phyloP scores from a whole-genome alignment of 1,140 invertebrate species.

The Bilobella aurantiaca region DNA sequence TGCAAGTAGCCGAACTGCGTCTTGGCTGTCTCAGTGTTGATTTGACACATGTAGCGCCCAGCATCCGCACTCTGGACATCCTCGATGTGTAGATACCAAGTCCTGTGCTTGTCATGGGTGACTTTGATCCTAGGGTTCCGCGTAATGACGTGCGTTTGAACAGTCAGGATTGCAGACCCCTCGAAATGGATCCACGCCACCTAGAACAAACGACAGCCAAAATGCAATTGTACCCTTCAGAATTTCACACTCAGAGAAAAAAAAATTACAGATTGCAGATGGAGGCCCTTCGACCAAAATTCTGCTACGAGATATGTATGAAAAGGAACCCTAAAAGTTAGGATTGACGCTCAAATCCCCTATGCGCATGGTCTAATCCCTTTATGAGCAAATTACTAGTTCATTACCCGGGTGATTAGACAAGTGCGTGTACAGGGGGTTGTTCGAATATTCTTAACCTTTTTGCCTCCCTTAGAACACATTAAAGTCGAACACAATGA shows the following conservation, averaged over 20 bases:
- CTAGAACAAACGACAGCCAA: background rate
- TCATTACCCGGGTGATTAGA: slow-evolving; percentile 8
- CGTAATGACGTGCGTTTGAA: slow-evolving; percentile 84
- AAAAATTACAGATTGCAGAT: too few species aligned
- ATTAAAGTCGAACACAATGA: background rate
- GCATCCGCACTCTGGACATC: slow-evolving; percentile 82
- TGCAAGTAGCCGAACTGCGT: slow-evolving; percentile 84
- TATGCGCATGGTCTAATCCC: slow-evolving; percentile 20
- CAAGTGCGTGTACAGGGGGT: background rate
- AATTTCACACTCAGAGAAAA: too few species aligned
- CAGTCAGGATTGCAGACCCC: slow-evolving; percentile 81
- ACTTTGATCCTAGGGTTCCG: slow-evolving; percentile 82
- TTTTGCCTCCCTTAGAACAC: background rate
- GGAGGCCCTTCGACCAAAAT: too few species aligned
- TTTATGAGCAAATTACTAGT: slow-evolving; percentile 8
- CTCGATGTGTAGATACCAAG: slow-evolving; percentile 82
- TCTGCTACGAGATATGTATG: too few species aligned
- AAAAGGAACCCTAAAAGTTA: too few species aligned
- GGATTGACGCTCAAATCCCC: too few species aligned
- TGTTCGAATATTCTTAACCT: background rate
- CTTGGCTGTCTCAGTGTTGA: slow-evolving; percentile 85
- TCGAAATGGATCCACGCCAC: slow-evolving; percentile 70
- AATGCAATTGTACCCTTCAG: too few species aligned
- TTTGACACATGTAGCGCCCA: slow-evolving; percentile 90
- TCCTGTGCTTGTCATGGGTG: slow-evolving; percentile 60